Base-by-base conservation (phyloP, 2,888 invertebrate genomes). In the Helleia helle region DNA sequence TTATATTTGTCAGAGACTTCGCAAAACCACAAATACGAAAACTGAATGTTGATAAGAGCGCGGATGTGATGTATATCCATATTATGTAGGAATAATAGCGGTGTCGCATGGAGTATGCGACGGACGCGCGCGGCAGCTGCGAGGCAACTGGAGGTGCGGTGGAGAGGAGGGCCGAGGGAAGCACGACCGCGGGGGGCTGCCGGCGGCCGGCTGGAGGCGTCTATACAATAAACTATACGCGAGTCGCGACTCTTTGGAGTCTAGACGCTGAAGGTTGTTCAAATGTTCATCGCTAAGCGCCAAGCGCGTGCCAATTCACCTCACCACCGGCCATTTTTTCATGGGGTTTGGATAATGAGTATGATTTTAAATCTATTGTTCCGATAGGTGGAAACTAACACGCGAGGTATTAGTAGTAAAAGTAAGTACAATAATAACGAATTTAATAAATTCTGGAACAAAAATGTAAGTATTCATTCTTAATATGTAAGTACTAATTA, bases 31-130 rank as follows among this genome's bases (percentile, higher is more conserved):
- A 75, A 68, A 74, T 77, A 81, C 51, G 75, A 70, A 64, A 81
- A 83, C 67, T 76, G 72, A 73, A 70, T 76, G 72, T 71, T 74
- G 70, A 72, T 70, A 67, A 72, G 76, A 66, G 72, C 71, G 73
- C 77, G 76, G 63, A 69, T 81, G 69, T 81, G 73, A 61, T 72
- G 72, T 83, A 77, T 79, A 81, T 81, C 84, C 84, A 84, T 84
- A 84, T 79, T 83, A 81, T 71, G 71, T 59, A 60, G 62, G 63
- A 70, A 48, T 56, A 51, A 58, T 55, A 68, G 67, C 77, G 70
- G 54, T 50, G 81, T 75, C 83, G 83, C 81, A 83, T 77, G 17
- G 57, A 68, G 55, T 54, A 80, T 79, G 83, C 83, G 83, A 84
- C 83, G 63, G 48, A 58, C 73, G 60, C 76, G 74, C 79, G 79